These are phyloP conservation scores for Plecturocebus donacophilus DNA, from an alignment of 2,113 vertebrate genomes.

Conservation along the genomic window DNA sequence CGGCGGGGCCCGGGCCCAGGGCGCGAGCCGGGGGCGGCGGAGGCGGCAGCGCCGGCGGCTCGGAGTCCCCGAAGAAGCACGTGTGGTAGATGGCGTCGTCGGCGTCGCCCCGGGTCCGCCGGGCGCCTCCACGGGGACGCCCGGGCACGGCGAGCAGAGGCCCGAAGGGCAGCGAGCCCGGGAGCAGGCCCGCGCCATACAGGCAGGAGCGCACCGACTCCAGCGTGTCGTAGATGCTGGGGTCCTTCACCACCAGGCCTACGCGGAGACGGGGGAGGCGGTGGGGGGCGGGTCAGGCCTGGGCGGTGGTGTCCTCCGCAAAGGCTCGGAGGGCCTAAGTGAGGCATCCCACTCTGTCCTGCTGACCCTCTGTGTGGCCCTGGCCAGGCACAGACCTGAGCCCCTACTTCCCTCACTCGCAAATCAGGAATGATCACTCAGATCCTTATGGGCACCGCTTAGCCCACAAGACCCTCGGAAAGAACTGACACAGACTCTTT, in stretches of 20 bases:
- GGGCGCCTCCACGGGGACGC: conserved; percentile 82
- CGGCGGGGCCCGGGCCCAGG: conserved; percentile 61
- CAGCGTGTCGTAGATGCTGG: conserved; percentile 93
- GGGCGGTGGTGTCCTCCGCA: neutral
- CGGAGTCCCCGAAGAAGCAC: conserved; percentile 86
- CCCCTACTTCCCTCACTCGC: neutral
- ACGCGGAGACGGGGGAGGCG: neutral
- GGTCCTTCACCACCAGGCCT: conserved; percentile 96
- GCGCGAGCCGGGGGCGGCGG: neutral
- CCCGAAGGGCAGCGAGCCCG: conserved; percentile 86
- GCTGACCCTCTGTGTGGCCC: neutral
- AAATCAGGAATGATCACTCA: neutral
- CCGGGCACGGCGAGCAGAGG: conserved; percentile 71
- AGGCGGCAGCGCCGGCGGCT: conserved; percentile 56
- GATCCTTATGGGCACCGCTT: neutral
- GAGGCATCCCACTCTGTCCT: neutral
- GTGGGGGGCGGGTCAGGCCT: neutral
- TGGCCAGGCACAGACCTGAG: neutral
- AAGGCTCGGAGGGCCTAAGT: neutral
- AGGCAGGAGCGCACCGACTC: conserved; percentile 92
- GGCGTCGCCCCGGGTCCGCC: conserved; percentile 82
- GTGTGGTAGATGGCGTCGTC: conserved; percentile 94
- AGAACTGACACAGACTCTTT: neutral
- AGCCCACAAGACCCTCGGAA: neutral
- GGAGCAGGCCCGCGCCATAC: conserved; percentile 86